These are phyloP conservation scores for Puntigrus tetrazona DNA, from an alignment of 2,113 vertebrate species.

Conservation along the genomic window DNA sequence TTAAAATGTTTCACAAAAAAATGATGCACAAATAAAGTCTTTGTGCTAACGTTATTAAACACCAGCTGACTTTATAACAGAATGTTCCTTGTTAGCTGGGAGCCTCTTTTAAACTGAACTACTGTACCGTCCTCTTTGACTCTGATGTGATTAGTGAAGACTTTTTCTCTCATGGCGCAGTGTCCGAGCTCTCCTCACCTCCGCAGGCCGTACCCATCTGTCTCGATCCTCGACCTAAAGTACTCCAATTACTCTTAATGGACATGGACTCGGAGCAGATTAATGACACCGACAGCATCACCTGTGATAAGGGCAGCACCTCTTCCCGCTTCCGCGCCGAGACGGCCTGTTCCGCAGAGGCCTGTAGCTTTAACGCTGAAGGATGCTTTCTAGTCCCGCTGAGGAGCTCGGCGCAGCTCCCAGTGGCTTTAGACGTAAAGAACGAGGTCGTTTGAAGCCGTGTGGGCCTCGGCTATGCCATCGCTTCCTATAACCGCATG, in stretches of 20 bases:
- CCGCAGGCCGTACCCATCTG: constrained; percentile 11
- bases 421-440: constrained; percentile 15
- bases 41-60: too few relatives aligned
- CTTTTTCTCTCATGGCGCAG: constrained; percentile 31
- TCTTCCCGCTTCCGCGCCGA: background rate
- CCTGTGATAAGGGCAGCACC: background rate
- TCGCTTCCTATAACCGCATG: constrained; percentile 41
- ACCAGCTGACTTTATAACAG: background rate
- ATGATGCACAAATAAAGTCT: too few relatives aligned
- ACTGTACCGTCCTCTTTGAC: constrained; percentile 29
- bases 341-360: background rate
- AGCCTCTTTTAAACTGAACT: background rate
- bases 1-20: too few relatives aligned
- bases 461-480: background rate
- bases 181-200: constrained; percentile 55
- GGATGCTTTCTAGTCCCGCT: constrained; percentile 5
- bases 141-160: background rate
- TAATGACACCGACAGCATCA: constrained; percentile 14
- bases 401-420: constrained; percentile 3
- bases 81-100: background rate
- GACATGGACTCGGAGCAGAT: constrained; percentile 42
- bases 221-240: constrained; percentile 43
- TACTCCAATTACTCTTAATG: constrained; percentile 57
- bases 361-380: constrained; percentile 14
- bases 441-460: constrained; percentile 31